Base-by-base conservation (phyloP, 2,888 invertebrate genomes). In the Papilio elwesi region DNA sequence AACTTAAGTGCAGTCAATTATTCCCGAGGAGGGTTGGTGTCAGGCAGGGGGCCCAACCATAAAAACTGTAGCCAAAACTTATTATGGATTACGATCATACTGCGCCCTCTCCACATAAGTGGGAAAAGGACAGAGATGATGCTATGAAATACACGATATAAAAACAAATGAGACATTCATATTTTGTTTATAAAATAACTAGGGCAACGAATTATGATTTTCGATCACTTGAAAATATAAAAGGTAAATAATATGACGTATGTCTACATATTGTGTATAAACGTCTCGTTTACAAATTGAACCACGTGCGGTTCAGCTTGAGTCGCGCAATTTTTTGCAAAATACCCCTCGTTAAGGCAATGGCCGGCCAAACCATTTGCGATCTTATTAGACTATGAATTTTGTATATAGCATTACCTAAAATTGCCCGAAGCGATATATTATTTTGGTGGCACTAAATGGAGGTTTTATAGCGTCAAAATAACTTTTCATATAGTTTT, bases 221-320 rank as follows among this genome's bases (percentile, higher is more conserved):
- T 26, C 1, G 26, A 26, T 26, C 26, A 26, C 2, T 26, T 26
- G 26, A 26, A 26, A 26, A 26, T 26, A 26, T 26, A 26, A 4
- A 6, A 43, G 8, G 7, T 43, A 43, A 43, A 43, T 43, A 43
- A 43, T 43, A 4, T 13, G 13, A 51, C 49, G 49, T 15, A 53
- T 55, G 16, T 12, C 9, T 11, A 55, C 16, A 11, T 9, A 57
- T 12, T 11, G 6, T 51, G 0, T n/a, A 12, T 13, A 57, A 6
- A 4, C 11, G 12, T 15, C 43, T 43, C 48, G 68, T 47, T 52
- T 66, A 43, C 49, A 59, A 57, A 66, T 71, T 71, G 66, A 13
- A 43, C 59, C 59, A 38, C 43, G 12, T 6, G 47, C 62, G 70
- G 96, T 85, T 96, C 96, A 13, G 97, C 97, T 80, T 95, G 95